A percentile compares a stretch with the other conserved stretches of the same genome.
These are phyloP conservation scores for Erpornis zantholeuca DNA, from an alignment of 2,113 vertebrate genomes.

Conservation along the genomic window DNA sequence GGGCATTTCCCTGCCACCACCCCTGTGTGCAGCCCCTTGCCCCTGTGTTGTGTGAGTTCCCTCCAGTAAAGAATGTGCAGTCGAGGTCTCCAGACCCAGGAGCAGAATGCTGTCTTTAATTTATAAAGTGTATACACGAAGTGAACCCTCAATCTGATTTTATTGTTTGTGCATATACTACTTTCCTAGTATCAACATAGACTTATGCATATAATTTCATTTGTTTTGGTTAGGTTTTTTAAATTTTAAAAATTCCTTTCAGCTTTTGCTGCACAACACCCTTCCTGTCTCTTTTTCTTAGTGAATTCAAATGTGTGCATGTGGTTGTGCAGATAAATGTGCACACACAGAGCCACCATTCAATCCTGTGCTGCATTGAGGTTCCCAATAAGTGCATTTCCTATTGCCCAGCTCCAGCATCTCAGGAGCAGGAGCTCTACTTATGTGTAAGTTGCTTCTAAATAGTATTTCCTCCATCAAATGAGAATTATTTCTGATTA, in stretches of 20 bases:
- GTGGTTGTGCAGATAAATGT: not conserved
- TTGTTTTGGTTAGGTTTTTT: not conserved
- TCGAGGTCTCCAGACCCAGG: not conserved
- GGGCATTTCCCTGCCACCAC: not conserved
- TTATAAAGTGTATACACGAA: not conserved
- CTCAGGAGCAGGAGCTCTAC: not conserved
- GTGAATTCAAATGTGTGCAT: not conserved
- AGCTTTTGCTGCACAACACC: not conserved
- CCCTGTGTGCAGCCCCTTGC: not conserved
- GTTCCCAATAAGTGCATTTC: not conserved
- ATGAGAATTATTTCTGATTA: not conserved
- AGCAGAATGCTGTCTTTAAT: conserved; percentile 24
- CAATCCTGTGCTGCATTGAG: not conserved
- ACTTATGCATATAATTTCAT: not conserved
- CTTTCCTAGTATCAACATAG: not conserved
- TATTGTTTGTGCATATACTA: not conserved
- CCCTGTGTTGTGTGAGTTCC: not conserved
- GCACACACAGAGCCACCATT: not conserved
- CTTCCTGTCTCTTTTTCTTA: not conserved
- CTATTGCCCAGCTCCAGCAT: not conserved
- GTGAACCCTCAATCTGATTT: not conserved
- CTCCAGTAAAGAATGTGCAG: not conserved
- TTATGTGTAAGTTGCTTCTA: not conserved
- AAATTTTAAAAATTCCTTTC: not conserved
- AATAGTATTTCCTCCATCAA: not conserved